A percentile compares a stretch with the other conserved stretches of the same genome.
Conservation (phyloP, 2,113 vertebrate species). For the Atlantisia rogersi region DNA sequence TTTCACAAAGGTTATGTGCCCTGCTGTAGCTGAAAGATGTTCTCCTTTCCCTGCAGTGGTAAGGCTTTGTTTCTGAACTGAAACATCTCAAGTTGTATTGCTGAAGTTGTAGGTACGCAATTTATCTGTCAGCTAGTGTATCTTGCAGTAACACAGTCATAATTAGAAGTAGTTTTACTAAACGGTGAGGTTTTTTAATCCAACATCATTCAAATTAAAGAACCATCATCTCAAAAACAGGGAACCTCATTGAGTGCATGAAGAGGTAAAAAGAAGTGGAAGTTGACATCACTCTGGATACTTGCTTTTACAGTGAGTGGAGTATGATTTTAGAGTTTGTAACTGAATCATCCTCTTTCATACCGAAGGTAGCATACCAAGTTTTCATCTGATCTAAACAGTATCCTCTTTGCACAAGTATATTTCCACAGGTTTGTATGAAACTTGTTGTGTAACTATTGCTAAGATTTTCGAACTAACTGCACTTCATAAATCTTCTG, state of each 20-base stretch:
- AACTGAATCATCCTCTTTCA: not conserved
- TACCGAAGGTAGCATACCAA: not conserved
- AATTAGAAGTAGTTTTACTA: not conserved
- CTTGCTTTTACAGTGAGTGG: constrained; percentile 29
- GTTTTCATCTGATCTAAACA: constrained; percentile 25
- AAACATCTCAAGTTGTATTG: not conserved
- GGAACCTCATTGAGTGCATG: not conserved
- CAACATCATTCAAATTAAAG: not conserved
- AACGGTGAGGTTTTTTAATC: not conserved
- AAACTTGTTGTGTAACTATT: constrained; percentile 36
- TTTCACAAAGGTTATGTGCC: not conserved
- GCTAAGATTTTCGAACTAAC: constrained; percentile 21
- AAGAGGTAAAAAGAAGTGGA: constrained; percentile 6
- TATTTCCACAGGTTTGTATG: constrained; percentile 50
- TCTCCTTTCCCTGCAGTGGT: not conserved
- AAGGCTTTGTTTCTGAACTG: not conserved
- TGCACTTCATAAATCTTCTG: constrained; percentile 64
- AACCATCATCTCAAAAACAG: not conserved
- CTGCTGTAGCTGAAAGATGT: not conserved
- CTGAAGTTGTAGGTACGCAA: not conserved
- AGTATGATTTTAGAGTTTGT: constrained; percentile 32
- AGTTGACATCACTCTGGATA: not conserved
- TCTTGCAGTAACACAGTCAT: not conserved
- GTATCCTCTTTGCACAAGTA: constrained; percentile 11
- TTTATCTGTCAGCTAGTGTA: not conserved